Evolutionary conservation across 2,797 vertebrate genomes (phyloP), one percentile per base, ranked within the genome.

Genomic region (Rhynchonycteris naso): DNA sequence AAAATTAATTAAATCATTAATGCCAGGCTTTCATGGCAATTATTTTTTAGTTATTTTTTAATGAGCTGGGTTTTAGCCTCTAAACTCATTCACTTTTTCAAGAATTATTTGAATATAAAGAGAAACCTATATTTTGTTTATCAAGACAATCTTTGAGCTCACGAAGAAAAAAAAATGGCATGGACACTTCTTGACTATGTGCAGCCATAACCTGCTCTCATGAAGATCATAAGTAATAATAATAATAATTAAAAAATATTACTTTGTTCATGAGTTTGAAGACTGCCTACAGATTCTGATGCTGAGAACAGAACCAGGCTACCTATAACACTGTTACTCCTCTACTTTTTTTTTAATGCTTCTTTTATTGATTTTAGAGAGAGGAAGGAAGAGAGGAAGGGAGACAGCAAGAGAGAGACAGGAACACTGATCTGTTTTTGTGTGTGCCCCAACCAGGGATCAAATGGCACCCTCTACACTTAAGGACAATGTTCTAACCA

Each of bases 1-100:
- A 84, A 88, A 75, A 86, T 59, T 58, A 91, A 90, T 84, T n/a
- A 71, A 63, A 33, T 76, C 83, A 61, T 91, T 69, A 91, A 86
- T 63, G 35, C 13, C 50, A 74, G 24, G 6, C 8, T 94, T 81
- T 90, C 68, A 93, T 28, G 38, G 35, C 61, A 54, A 24, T n/a
- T 58, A 35, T 65, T 75, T 68, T 76, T 75, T 19, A 10, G 68
- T 16, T 7, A 58, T 43, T 79, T 75, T 58, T 47, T 18, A 78
- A 91, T 85, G 33, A 90, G 33, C 71, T 65, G 5, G 19, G 2
- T 68, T 54, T 93, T 79, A 65, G 66, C 15, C 1, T 59, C 59
- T 74, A 69, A 74, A 91, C 15, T 50, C 30, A 56, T 38, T 84
- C 78, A 78, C 35, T 52, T 74, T 93, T 66, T 78, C 28, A 95